phyloP scores from a whole-genome alignment of 37 sponge, comb jelly and placozoan genomes.

The Bolinopsis microptera region DNA sequence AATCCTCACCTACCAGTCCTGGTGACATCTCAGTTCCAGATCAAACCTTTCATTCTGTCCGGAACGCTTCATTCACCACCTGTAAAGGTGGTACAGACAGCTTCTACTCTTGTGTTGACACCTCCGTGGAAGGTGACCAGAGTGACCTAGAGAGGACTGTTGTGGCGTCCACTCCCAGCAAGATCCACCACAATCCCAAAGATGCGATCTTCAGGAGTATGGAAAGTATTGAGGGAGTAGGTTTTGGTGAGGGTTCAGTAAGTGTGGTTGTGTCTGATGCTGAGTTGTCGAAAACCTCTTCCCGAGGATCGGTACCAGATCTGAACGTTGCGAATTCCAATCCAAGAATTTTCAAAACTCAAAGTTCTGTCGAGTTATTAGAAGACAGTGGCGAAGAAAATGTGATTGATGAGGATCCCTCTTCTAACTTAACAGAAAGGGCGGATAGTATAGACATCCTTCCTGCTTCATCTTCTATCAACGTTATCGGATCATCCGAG shows the following conservation, averaged over 20 bases:
- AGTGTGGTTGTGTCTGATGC: too few relatives aligned
- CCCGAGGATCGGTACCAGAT: too few relatives aligned
- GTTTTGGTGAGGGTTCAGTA: too few relatives aligned
- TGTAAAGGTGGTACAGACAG: background rate
- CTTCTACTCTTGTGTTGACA: background rate
- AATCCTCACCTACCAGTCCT: background rate
- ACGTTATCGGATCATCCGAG: slow-evolving; percentile 13
- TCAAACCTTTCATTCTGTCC: background rate
- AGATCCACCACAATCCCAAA: too few relatives aligned
- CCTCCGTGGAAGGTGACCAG: background rate
- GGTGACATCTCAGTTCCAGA: background rate
- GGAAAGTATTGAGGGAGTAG: too few relatives aligned
- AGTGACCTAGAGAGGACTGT: background rate
- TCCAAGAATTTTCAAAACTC: background rate
- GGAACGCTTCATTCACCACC: background rate
- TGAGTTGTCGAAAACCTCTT: too few relatives aligned
- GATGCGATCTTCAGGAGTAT: too few relatives aligned
- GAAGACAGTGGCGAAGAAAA: background rate
- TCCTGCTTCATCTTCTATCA: background rate
- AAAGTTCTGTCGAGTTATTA: background rate
- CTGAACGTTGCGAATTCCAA: too few relatives aligned
- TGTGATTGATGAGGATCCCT: background rate
- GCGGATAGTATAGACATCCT: background rate
- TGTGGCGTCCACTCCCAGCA: background rate
- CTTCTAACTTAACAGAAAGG: background rate